Evolutionary conservation across 2,113 vertebrate species (phyloP), one percentile per base, ranked within the genome.

Genomic region (Notiomystis cincta): DNA sequence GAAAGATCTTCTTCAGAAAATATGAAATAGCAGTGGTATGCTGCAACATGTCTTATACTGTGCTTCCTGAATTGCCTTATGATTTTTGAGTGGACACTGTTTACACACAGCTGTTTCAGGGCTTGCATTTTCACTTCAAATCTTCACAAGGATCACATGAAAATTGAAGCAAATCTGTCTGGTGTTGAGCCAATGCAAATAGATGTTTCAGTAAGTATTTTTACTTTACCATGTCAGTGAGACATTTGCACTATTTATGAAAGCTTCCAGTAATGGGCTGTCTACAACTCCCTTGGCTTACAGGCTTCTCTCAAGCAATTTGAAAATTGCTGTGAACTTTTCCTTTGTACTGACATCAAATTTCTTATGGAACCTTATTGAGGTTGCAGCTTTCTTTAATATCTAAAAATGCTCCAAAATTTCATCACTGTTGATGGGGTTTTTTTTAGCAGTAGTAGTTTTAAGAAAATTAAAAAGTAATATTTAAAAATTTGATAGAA

Each of bases 131-230:
- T 70, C 57, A 50, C 80, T 84, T 84, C 57, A 57, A 1, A 57
- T 76, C 35, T 99, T 97, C 98, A 98, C 48, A 99, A 98, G 96
- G 99, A 99, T 97, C 96, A 98, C 54, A 98, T 98, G 97, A 99
- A 99, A 97, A 98, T 98, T n/a, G 98, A 99, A 93, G 98, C 98
- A 58, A 99, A 98, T 91, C 98, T 99, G 7, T 98, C 98, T 72
- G 99, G 99, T 85, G 98, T 99, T n/a, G 98, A 99, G 96, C 98
- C 98, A 70, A 98, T 99, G 98, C 98, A 98, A 30, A 98, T 98
- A 56, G 98, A 99, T 96, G 96, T 95, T 91, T 98, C 98, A 44
- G 99, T 99, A 95, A 98, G 98, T 98, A 51, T 53, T 81, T 92
- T 40, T 47, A 58, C 28, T 42, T 81, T 31, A 5, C 38, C 27